These are phyloP conservation scores for Amiota minor DNA, from an alignment of 2,888 invertebrate species.

Conservation along the genomic window DNA sequence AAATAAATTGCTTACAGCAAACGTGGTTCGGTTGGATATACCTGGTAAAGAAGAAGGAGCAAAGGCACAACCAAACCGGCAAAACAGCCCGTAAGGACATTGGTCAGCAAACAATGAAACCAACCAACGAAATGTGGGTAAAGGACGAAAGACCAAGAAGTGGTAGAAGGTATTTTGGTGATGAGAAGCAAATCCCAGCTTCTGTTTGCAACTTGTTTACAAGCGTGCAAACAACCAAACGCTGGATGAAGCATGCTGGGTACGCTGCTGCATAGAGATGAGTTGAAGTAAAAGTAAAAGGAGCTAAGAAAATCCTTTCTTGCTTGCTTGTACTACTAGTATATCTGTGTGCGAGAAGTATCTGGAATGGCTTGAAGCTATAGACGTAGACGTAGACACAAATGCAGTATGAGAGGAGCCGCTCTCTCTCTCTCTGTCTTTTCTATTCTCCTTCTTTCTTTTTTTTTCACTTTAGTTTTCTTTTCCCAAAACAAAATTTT, in stretches of 20 bases:
- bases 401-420: not conserved
- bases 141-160: not conserved
- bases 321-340: too few relatives aligned
- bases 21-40: conserved; percentile 20
- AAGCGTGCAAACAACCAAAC: conserved; percentile 27
- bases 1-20: conserved; percentile 42
- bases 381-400: not conserved
- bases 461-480: too few relatives aligned
- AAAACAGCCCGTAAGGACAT: conserved; percentile 1
- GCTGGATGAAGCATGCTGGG: not conserved
- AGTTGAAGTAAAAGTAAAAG: too few relatives aligned
- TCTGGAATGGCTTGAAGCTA: conserved; percentile 19
- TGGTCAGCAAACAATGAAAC: not conserved
- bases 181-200: conserved; percentile 20
- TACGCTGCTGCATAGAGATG: too few relatives aligned
- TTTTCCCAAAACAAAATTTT: too few relatives aligned
- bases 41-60: conserved; percentile 2
- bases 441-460: too few relatives aligned
- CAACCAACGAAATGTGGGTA: not conserved
- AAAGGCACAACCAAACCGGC: not conserved
- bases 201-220: conserved; percentile 33
- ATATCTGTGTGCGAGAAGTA: too few relatives aligned
- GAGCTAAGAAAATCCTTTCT: too few relatives aligned
- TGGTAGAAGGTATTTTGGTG: not conserved
- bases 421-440: too few relatives aligned